Base-by-base conservation (phyloP, 2,113 vertebrate species). In the Blennius ocellaris region DNA sequence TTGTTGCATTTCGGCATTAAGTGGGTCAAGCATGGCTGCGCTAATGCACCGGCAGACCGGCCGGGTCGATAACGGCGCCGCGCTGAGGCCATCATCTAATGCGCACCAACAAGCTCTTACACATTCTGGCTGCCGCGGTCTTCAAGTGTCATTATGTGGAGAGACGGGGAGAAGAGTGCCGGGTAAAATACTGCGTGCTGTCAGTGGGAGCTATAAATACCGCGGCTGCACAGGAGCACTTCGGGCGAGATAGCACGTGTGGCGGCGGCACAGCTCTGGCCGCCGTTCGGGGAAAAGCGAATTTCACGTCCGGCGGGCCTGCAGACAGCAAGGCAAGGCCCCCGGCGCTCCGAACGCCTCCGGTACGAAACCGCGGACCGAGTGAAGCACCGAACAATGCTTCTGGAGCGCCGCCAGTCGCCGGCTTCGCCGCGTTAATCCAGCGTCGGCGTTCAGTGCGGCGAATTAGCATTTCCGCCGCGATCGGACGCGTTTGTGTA, bases 11-110 rank as follows among this genome's bases (percentile, higher is more conserved):
- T 63, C 61, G 61, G 64, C 69, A 81, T 84, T 87, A 83, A 89
- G 74, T 76, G 79, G 84, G 79, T 70, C 56, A 8, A 68, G 57
- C 57, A 48, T 14, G 54, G 83, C 70, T 5, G 8, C 44, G 21
- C 69, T 88, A 90, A 91, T 86, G 85, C 75, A 78, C 79, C n/a
- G 64, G 69, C 75, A 82, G 88, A 87, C 84, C 66, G 58, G 61
- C 49, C 11, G 54, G 77, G 79, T 85, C 77, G 63, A 83, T 80
- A 64, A 17, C 3, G 73, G 84, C 63, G 12, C 55, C 67, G 66
- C 12, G 38, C 57, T 56, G 64, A 63, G 70, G 21, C 63, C 71
- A 55, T 81, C 56, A 68, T 76, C 65, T 38, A 44, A 70, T 61
- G 30, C 54, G 62, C 71, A 61, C 74, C 49, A 81, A 81, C 78